phyloP scores from a whole-genome alignment of 2,797 vertebrate genomes.

The Melanotaenia parkinsoni region DNA sequence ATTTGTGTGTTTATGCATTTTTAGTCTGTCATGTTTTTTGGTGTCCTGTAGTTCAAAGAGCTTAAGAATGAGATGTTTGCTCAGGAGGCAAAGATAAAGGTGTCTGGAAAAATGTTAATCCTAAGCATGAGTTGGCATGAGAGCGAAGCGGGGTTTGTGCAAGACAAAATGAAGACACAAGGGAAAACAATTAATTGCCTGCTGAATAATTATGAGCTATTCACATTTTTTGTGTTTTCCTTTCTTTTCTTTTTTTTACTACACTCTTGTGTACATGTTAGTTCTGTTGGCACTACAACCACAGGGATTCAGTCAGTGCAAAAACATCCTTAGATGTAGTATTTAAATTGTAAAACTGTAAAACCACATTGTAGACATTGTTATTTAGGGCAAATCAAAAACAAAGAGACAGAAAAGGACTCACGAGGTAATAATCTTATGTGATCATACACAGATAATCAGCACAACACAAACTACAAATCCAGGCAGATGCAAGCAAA shows the following conservation, averaged over 20 bases:
- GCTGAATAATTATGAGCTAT: constrained; percentile 15
- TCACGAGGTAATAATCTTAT: too few species aligned
- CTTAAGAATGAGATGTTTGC: constrained; percentile 15
- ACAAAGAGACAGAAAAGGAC: too few species aligned
- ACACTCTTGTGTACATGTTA: constrained; percentile 4
- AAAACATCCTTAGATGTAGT: too few species aligned
- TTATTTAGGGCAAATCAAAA: too few species aligned
- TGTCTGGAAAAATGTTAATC: constrained; percentile 31
- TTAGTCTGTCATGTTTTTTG: constrained; percentile 20
- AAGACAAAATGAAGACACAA: background rate
- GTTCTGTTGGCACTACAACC: background rate
- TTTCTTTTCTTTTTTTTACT: background rate
- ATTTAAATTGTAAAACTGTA: too few species aligned
- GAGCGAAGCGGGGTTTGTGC: background rate
- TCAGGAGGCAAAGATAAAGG: constrained; percentile 3
- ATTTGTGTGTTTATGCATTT: constrained; percentile 10
- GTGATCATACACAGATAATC: too few species aligned
- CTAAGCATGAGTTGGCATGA: constrained; percentile 27
- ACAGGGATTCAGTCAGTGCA: background rate
- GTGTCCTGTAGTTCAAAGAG: constrained; percentile 24
- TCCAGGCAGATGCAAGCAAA: too few species aligned
- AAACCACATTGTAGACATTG: too few species aligned
- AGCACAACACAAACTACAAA: too few species aligned
- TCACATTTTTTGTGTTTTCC: background rate
- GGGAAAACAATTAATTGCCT: background rate